Evolutionary conservation across 1,140 invertebrate genomes (phyloP).

Genomic region (Drosophila orena): DNA sequence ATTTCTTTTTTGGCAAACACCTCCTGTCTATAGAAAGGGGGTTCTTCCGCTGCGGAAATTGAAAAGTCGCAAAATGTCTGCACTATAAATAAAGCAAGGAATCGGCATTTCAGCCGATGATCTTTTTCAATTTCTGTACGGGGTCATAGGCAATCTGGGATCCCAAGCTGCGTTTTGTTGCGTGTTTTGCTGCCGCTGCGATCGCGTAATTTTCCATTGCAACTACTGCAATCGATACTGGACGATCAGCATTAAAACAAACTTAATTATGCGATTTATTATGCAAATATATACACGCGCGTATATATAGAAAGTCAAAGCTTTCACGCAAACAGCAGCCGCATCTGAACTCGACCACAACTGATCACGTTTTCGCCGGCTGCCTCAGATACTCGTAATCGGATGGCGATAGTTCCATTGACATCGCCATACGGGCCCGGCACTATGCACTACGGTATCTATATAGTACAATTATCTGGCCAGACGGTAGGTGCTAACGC

Average conservation of each 20-base stretch:
- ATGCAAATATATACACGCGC: slow-evolving; percentile 62
- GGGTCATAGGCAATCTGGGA: slow-evolving; percentile 23
- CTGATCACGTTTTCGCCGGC: slow-evolving; percentile 74
- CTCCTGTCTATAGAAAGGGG: background rate
- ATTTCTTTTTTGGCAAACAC: slow-evolving; percentile 27
- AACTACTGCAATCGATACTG: slow-evolving; percentile 34
- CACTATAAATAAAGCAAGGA: slow-evolving; percentile 5
- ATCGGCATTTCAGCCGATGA: slow-evolving; percentile 4
- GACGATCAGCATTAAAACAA: slow-evolving; percentile 54
- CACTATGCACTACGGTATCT: background rate
- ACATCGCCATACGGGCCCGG: slow-evolving; percentile 47
- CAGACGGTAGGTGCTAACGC: slow-evolving; percentile 18
- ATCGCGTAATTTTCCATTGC: slow-evolving; percentile 60
- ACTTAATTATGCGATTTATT: slow-evolving; percentile 82
- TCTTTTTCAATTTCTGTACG: background rate
- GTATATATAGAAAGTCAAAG: slow-evolving; percentile 56
- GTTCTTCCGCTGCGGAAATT: slow-evolving; percentile 39
- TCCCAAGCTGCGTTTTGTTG: slow-evolving; percentile 14
- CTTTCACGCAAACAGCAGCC: slow-evolving; percentile 41
- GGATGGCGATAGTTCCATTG: slow-evolving; percentile 52
- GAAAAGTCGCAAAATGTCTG: slow-evolving; percentile 14
- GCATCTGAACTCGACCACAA: slow-evolving; percentile 51
- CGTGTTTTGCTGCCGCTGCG: slow-evolving; percentile 35
- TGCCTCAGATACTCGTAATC: slow-evolving; percentile 46
- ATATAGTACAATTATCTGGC: slow-evolving; percentile 26